phyloP scores from a whole-genome alignment of 2,797 vertebrate genomes.

The Anguilla anguilla region DNA sequence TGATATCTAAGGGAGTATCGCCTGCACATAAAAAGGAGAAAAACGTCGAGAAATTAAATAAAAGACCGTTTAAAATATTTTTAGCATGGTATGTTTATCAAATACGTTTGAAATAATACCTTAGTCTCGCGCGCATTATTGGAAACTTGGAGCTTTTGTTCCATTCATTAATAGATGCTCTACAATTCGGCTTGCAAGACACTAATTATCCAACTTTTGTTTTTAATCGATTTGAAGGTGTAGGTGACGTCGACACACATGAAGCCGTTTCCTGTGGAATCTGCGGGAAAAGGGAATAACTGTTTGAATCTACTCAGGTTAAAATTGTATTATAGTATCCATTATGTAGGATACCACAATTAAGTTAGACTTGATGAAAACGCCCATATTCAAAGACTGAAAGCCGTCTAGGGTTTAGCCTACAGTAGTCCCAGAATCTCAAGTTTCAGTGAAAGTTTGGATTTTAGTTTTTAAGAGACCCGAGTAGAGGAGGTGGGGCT shows the following conservation, averaged over 20 bases:
- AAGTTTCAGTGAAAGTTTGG: constrained; percentile 35
- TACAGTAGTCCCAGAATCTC: neutral
- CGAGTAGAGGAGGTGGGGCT: constrained; percentile 48
- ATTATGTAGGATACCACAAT: neutral
- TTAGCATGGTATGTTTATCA: neutral
- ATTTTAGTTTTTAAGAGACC: constrained; percentile 49
- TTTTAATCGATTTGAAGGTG: neutral
- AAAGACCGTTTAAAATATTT: neutral
- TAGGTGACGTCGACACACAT: constrained; percentile 41
- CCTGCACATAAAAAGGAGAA: neutral
- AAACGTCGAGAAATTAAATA: neutral
- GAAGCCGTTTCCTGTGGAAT: constrained; percentile 38
- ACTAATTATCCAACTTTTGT: neutral
- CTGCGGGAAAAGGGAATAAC: neutral
- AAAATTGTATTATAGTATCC: neutral
- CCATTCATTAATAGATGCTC: neutral
- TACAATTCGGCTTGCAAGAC: neutral
- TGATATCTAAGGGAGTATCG: constrained; percentile 58
- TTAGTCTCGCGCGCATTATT: neutral
- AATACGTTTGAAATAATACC: neutral
- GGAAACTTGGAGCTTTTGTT: neutral
- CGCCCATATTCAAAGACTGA: neutral
- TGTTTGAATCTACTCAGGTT: neutral
- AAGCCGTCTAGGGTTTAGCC: neutral
- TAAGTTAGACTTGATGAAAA: neutral